Conservation (phyloP, 2,113 vertebrate genomes). For the Solenodon paradoxus region DNA sequence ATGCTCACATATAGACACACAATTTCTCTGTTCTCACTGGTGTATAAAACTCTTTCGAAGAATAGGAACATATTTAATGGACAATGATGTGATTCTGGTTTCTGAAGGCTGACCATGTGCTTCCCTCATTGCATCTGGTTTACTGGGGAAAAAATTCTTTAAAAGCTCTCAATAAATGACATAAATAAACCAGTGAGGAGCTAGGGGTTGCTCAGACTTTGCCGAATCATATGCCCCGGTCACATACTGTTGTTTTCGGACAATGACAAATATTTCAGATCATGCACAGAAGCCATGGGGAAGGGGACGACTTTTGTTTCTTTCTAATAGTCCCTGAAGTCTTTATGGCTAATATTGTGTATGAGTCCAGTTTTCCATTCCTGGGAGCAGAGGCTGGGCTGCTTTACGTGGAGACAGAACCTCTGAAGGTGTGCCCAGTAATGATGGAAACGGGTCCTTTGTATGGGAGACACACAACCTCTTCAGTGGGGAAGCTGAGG, state of each 20-base stretch:
- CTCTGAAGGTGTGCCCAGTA: neutral
- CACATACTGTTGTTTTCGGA: conserved; percentile 33
- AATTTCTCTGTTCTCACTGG: conserved; percentile 43
- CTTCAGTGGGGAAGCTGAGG: neutral
- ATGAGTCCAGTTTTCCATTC: conserved; percentile 49
- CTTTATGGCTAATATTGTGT: conserved; percentile 64
- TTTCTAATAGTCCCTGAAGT: conserved; percentile 54
- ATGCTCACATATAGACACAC: conserved; percentile 35
- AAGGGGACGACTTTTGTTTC: conserved; percentile 73
- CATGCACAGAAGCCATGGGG: conserved; percentile 16
- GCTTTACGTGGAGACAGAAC: neutral
- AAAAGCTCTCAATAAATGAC: conserved; percentile 65
- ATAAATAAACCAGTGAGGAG: conserved; percentile 40
- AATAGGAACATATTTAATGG: conserved; percentile 60
- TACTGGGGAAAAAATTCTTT: conserved; percentile 61
- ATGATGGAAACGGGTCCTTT: neutral
- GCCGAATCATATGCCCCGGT: conserved; percentile 55
- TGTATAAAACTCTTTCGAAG: conserved; percentile 74
- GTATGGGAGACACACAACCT: neutral
- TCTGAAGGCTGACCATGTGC: conserved; percentile 61
- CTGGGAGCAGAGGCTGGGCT: neutral
- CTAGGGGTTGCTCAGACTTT: conserved; percentile 49
- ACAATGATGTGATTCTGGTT: conserved; percentile 51
- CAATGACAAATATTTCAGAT: conserved; percentile 70
- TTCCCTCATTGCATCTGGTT: conserved; percentile 37